A percentile compares a stretch with the other conserved stretches of the same genome.
These are phyloP conservation scores for Hippocampus zosterae DNA, from an alignment of 2,113 vertebrate genomes.

Conservation along the genomic window DNA sequence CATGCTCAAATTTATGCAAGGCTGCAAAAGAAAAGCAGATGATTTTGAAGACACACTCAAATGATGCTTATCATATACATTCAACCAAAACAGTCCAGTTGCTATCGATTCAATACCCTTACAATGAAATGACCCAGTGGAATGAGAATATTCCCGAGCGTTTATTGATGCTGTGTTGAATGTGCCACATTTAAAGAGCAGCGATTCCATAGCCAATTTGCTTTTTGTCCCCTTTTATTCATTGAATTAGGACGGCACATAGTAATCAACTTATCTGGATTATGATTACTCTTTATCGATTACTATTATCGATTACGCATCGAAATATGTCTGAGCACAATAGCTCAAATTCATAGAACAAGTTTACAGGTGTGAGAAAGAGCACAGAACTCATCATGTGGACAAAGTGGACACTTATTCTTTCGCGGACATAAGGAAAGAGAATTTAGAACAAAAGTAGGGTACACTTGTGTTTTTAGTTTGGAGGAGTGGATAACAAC, in stretches of 20 bases:
- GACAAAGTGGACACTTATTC: not conserved
- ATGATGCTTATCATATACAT: too few relatives aligned
- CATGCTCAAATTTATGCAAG: conserved; percentile 66
- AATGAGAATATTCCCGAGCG: not conserved
- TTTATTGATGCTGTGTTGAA: conserved; percentile 16
- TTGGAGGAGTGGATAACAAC: not conserved
- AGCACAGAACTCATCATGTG: not conserved
- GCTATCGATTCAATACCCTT: too few relatives aligned
- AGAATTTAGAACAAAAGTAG: not conserved
- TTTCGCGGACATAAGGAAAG: not conserved
- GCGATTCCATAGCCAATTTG: conserved; percentile 42
- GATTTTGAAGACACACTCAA: not conserved
- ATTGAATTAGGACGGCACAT: not conserved
- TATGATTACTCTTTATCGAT: too few relatives aligned
- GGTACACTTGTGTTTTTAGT: not conserved
- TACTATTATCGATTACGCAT: too few relatives aligned
- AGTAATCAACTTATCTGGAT: not conserved
- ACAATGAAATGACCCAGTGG: too few relatives aligned
- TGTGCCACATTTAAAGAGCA: conserved; percentile 46
- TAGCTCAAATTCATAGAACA: not conserved
- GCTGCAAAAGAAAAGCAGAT: conserved; percentile 19
- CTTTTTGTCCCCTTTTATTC: not conserved
- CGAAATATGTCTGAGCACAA: not conserved
- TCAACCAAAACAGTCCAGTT: too few relatives aligned
- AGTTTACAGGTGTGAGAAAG: not conserved